phyloP scores from a whole-genome alignment of 2,797 vertebrate genomes.

The Microchirus variegatus region DNA sequence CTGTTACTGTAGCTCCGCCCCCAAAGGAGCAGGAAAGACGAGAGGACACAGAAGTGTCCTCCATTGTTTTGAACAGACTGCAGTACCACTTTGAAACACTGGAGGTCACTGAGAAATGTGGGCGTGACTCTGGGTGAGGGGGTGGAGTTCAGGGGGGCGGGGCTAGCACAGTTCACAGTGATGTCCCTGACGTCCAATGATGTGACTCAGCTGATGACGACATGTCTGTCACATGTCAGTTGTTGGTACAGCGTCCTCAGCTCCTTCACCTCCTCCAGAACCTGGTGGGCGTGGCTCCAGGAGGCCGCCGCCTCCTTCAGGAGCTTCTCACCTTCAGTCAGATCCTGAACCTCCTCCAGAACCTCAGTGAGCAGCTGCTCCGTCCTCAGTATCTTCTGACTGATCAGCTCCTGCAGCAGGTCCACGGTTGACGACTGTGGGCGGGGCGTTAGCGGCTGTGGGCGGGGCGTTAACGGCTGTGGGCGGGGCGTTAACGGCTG shows the following conservation, averaged over 20 bases:
- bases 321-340: slow-evolving; percentile 86
- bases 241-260: slow-evolving; percentile 87
- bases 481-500: slow-evolving; percentile 18
- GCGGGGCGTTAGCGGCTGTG: slow-evolving; percentile 19
- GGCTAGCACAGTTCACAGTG: too few species aligned
- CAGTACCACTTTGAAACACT: too few species aligned
- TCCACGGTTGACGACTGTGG: slow-evolving; percentile 56
- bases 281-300: slow-evolving; percentile 89
- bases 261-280: slow-evolving; percentile 91
- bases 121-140: too few species aligned
- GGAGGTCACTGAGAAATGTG: too few species aligned
- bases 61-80: too few species aligned
- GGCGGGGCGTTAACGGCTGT: slow-evolving; percentile 1
- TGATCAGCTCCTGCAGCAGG: slow-evolving; percentile 89
- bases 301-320: slow-evolving; percentile 86
- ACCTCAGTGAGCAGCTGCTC: slow-evolving; percentile 88
- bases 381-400: slow-evolving; percentile 90
- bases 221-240: slow-evolving; percentile 54
- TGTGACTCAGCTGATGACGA: too few species aligned
- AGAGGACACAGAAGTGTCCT: too few species aligned
- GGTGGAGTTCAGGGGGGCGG: too few species aligned
- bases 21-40: too few species aligned
- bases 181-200: too few species aligned
- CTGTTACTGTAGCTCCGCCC: too few species aligned
- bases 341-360: slow-evolving; percentile 59